Conservation (phyloP, 2,888 invertebrate species). For the Meteorus cinctellus region DNA sequence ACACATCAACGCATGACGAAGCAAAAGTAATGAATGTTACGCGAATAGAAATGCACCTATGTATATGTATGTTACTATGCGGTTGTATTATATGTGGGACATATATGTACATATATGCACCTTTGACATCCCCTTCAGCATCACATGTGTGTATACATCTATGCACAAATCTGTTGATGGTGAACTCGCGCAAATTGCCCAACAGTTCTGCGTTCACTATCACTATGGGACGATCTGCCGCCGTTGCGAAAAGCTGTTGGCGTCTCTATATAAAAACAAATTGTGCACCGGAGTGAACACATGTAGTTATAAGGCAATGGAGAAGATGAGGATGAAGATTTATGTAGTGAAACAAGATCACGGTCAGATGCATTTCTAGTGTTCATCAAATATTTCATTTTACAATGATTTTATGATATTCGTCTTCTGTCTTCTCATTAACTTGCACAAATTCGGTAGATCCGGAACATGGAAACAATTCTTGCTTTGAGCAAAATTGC, state of each 20-base stretch:
- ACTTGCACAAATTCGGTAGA: too few species aligned
- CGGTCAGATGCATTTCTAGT: neutral
- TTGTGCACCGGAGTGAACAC: neutral
- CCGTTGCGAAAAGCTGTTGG: neutral
- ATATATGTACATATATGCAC: neutral
- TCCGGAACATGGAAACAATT: too few species aligned
- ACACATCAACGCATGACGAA: slow-evolving; percentile 8
- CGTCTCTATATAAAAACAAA: slow-evolving; percentile 4
- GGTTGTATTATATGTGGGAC: neutral
- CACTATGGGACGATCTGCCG: slow-evolving; percentile 25
- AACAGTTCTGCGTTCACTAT: slow-evolving; percentile 9
- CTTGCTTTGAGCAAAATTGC: too few species aligned
- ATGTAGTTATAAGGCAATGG: too few species aligned
- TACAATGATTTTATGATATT: too few species aligned
- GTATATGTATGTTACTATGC: neutral
- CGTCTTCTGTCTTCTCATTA: too few species aligned
- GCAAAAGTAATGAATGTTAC: neutral
- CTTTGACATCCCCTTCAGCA: slow-evolving; percentile 3
- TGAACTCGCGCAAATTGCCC: neutral
- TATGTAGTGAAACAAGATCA: neutral
- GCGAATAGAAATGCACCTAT: neutral
- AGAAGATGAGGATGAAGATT: slow-evolving; percentile 7
- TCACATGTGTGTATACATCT: neutral
- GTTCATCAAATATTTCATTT: too few species aligned
- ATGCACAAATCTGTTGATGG: slow-evolving; percentile 2